A percentile compares a stretch with the other conserved stretches of the same genome.
phyloP scores from a whole-genome alignment of 1,140 invertebrate genomes.

The Ips nitidus region DNA sequence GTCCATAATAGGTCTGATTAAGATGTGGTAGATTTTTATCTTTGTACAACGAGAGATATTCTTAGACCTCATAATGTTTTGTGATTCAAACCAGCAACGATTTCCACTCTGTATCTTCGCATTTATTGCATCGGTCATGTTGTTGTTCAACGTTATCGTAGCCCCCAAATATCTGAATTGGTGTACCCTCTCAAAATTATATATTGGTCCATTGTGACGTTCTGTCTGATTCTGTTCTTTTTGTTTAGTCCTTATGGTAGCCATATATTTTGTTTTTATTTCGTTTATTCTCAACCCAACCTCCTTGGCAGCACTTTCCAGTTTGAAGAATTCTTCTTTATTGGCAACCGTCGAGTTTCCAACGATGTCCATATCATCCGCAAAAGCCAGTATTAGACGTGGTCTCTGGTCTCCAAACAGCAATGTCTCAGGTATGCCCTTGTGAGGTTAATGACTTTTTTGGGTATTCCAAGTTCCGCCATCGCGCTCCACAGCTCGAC shows the following conservation, averaged over 20 bases:
- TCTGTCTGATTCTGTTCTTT: not conserved
- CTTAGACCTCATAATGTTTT: too few species aligned
- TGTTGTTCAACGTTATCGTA: too few species aligned
- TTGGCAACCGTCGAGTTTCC: constrained; percentile 4
- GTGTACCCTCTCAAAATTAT: too few species aligned
- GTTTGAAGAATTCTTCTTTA: constrained; percentile 16
- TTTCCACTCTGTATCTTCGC: too few species aligned
- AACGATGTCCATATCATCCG: constrained; percentile 19
- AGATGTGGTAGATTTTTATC: too few species aligned
- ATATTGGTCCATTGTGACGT: not conserved
- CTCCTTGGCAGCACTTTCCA: constrained; percentile 11
- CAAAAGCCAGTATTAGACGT: constrained; percentile 6
- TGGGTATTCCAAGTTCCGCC: not conserved
- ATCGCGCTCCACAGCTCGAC: not conserved
- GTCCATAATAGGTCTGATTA: too few species aligned
- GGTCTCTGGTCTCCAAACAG: constrained; percentile 14
- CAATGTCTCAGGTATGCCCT: not conserved
- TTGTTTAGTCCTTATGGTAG: constrained; percentile 11
- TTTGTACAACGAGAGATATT: too few species aligned
- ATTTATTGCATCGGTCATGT: too few species aligned
- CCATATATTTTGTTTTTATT: constrained; percentile 17
- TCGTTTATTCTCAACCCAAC: constrained; percentile 10
- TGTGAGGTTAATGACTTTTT: not conserved
- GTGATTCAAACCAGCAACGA: too few species aligned
- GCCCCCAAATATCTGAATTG: too few species aligned